These are phyloP conservation scores for Pterocles orientalis DNA, from an alignment of 2,113 vertebrate species.

Conservation along the genomic window DNA sequence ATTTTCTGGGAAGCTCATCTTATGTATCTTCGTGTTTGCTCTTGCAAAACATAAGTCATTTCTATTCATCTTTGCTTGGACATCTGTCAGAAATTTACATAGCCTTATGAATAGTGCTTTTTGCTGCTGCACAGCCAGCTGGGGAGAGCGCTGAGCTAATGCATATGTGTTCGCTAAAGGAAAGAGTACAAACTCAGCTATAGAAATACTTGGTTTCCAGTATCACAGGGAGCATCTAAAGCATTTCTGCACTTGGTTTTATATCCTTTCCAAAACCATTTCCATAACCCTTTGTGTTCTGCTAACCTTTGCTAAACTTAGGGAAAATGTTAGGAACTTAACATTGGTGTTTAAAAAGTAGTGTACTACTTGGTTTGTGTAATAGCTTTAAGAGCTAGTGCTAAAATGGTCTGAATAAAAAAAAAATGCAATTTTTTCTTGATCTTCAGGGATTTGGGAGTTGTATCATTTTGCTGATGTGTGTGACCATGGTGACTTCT, in stretches of 20 bases:
- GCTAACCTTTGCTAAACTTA: not conserved
- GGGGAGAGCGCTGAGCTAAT: not conserved
- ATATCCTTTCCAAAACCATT: not conserved
- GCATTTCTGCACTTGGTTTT: not conserved
- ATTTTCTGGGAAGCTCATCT: not conserved
- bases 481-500: not conserved
- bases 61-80: slow-evolving; percentile 19
- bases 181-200: not conserved
- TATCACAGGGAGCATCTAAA: not conserved
- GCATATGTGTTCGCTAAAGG: not conserved
- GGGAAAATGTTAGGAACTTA: not conserved
- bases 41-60: slow-evolving; percentile 31
- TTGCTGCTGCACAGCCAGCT: slow-evolving; percentile 23
- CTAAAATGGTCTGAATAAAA: not conserved
- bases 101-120: slow-evolving; percentile 26
- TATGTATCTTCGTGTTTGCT: not conserved
- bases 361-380: not conserved
- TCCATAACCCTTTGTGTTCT: not conserved
- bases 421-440: not conserved
- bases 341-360: not conserved
- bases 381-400: not conserved
- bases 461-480: not conserved
- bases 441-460: not conserved
- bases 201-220: not conserved
- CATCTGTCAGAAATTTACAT: slow-evolving; percentile 62